Evolutionary conservation across 2,797 vertebrate genomes (phyloP), one percentile per base, ranked within the genome.

Genomic region (Takifugu rubripes): DNA sequence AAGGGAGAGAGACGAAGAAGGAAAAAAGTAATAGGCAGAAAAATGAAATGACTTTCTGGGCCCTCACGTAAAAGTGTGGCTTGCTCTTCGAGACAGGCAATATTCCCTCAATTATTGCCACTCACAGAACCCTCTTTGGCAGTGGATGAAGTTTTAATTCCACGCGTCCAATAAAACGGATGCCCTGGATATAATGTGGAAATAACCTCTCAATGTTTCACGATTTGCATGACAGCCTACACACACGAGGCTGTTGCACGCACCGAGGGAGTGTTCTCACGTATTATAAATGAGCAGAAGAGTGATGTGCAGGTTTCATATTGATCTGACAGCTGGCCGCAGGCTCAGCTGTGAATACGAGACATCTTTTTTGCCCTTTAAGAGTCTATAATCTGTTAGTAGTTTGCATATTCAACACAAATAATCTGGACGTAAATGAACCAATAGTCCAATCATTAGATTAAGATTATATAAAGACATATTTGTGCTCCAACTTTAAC

Each of bases 11-110:
- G 60, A 49, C 33, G 51, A 60, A 57, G 49, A 53, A 73, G 62
- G 66, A 77, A 83, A 83, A 86, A 84, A 79, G 87, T 86, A 89
- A 87, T 91, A 77, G 84, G 84, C 78, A 88, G 85, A 88, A 86
- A 91, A 87, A 89, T 88, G 83, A 89, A 89, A 89, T 89, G 84
- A 88, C 86, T 89, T 90, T 88, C 66, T 72, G 78, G 85, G 84
- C 84, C 80, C 76, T 89, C 78, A 81, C 81, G 82, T 86, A 82
- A 84, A 87, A 86, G 76, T 54, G 52, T 77, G 69, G 72, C 78
- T 81, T 72, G 58, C 79, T 85, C 79, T 84, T 83, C 31, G 55
- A 87, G 82, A 83, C 83, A 83, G 83, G 81, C 83, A 85, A 89
- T 87, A 88, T 80, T 84, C 81, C 73, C 67, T 83, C 86, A 88